Conservation (phyloP, 2,888 invertebrate species). For the Dicyrtomina minuta region DNA sequence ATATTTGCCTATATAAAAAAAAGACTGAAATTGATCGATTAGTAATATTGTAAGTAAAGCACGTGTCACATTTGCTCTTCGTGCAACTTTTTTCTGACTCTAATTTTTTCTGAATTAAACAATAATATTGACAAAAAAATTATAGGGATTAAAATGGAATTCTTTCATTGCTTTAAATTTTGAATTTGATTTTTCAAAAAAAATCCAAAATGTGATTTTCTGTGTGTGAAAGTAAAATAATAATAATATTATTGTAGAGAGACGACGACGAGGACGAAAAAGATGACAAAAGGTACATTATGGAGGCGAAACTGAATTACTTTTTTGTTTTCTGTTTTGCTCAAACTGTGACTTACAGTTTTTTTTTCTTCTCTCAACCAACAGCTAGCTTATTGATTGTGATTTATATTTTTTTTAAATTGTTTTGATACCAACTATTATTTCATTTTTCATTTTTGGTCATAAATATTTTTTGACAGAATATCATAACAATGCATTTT, state of each 20-base stretch:
- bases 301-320: conserved; percentile 17
- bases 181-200: no score
- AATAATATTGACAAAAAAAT: no score
- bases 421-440: conserved; percentile 36
- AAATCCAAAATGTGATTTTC: no score
- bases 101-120: no score
- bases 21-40: no score
- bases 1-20: no score
- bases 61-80: no score
- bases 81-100: no score
- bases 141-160: no score
- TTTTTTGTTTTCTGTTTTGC: conserved; percentile 6
- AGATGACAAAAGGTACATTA: conserved; percentile 17
- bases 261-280: conserved; percentile 16
- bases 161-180: no score
- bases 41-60: no score
- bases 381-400: conserved; percentile 42
- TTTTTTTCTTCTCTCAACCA: conserved; percentile 31
- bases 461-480: conserved; percentile 47
- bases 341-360: conserved; percentile 39
- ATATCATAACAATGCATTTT: conserved; percentile 38
- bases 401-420: background rate
- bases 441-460: conserved; percentile 32
- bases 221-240: no score
- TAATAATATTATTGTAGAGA: background rate